Percentiles rank a stretch among this genome's conserved stretches.
These are phyloP conservation scores for Chaunax sp. DNA, from an alignment of 2,797 vertebrate genomes.

Conservation along the genomic window DNA sequence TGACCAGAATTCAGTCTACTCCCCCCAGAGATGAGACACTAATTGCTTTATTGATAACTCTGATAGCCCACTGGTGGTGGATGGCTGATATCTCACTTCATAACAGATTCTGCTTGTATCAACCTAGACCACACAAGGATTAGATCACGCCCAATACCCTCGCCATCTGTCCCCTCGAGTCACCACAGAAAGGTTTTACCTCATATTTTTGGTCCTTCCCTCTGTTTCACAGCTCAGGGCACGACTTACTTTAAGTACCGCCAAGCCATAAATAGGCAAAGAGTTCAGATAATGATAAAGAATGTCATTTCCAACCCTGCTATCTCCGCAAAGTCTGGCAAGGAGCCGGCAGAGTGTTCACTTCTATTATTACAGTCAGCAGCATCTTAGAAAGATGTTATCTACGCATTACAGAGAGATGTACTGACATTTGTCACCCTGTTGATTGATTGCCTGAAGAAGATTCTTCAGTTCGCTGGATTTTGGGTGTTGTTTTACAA, in stretches of 20 bases:
- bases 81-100: slow-evolving; percentile 48
- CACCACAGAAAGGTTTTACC: slow-evolving; percentile 12
- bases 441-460: slow-evolving; percentile 67
- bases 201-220: slow-evolving; percentile 10
- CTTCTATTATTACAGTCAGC: slow-evolving; percentile 50
- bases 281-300: slow-evolving; percentile 64
- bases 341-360: slow-evolving; percentile 52
- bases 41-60: slow-evolving; percentile 73
- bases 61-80: slow-evolving; percentile 39
- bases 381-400: slow-evolving; percentile 61
- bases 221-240: slow-evolving; percentile 32
- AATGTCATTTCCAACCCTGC: slow-evolving; percentile 52
- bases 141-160: slow-evolving; percentile 23
- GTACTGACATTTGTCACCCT: slow-evolving; percentile 69
- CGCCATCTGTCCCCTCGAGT: slow-evolving; percentile 11
- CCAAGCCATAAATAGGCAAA: slow-evolving; percentile 56
- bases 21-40: slow-evolving; percentile 55
- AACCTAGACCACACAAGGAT: slow-evolving; percentile 29
- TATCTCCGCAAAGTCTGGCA: slow-evolving; percentile 53
- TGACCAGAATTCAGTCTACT: slow-evolving; percentile 53
- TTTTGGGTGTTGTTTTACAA: slow-evolving; percentile 70
- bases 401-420: slow-evolving; percentile 54
- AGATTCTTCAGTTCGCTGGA: slow-evolving; percentile 60
- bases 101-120: slow-evolving; percentile 33
- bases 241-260: slow-evolving; percentile 23